Base-by-base conservation (phyloP, 1,140 invertebrate species). In the Bilobella aurantiaca region DNA sequence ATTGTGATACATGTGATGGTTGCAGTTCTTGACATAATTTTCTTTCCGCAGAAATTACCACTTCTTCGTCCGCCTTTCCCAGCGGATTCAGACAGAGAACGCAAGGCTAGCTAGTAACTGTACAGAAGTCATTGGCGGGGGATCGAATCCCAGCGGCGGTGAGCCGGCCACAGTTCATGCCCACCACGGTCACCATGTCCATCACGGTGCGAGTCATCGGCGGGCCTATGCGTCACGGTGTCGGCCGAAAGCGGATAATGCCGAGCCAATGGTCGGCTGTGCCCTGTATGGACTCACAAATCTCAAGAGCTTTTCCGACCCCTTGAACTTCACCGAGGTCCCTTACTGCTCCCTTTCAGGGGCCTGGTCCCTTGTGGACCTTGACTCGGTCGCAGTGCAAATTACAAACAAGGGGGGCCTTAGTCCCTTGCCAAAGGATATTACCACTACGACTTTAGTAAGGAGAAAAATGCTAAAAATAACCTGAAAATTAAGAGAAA, bases 321-420 rank as follows among this genome's bases (percentile, higher is more conserved):
- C 68, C 1, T 31, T 69, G 25, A 73, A 70, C 30, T 58, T 64
- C 37, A 70, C 68, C 5, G 68, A 70, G 23, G 65, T 69, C 28
- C 68, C 64, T 21, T 70, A 68, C 58, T 73, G 71, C 42, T 68
- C 64, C 37, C 57, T 73, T 12, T 61, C 71, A 25, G 71, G 71
- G 30, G 68, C 71, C 31, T 73, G 71, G 71, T 68, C 64, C 31
- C 53, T 73, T 3, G 65, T 73, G 37, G 71, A 73, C 31, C 68
- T 67, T 31, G 63, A 64, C 0, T 65, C 70, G 46, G 68, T 73
- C 53, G 66, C 71, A 2, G 67, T 72, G 30, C 71, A 73, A 69
- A 70, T 73, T 49, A 73, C 71, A 1, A 73, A 70, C 37, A 73
- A 70, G 53, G 71, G 64, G n/a, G 68, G 71, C 14, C 53, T 68